Conservation (phyloP, 1,140 invertebrate species). For the Whitmania pigra region DNA sequence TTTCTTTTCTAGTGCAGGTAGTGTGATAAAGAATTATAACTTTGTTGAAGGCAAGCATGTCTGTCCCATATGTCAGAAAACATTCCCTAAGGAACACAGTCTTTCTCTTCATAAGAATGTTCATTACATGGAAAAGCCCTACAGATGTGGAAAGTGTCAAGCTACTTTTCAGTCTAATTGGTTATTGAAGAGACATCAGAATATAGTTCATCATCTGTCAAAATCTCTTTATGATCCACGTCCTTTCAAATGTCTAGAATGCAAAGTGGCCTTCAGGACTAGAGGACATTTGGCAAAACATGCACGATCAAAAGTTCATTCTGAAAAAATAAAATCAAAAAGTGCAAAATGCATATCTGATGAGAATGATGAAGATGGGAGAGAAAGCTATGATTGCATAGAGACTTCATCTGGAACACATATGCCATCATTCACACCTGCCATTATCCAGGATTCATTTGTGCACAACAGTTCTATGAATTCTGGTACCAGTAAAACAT, state of each 20-base stretch:
- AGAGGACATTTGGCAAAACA: conserved; percentile 92
- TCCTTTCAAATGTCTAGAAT: conserved; percentile 85
- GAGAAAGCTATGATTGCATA: too few relatives aligned
- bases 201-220: conserved; percentile 57
- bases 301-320: conserved; percentile 87
- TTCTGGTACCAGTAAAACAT: too few relatives aligned
- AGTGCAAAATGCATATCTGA: too few relatives aligned
- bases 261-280: conserved; percentile 87
- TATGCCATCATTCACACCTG: too few relatives aligned
- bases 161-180: conserved; percentile 80
- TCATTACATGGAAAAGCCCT: conserved; percentile 84
- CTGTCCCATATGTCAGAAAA: conserved; percentile 77
- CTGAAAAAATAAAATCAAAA: conserved; percentile 54
- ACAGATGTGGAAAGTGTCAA: conserved; percentile 62
- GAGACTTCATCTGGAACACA: too few relatives aligned
- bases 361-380: too few relatives aligned
- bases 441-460: too few relatives aligned
- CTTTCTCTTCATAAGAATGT: conserved; percentile 83
- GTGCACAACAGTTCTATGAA: too few relatives aligned
- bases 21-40: background rate
- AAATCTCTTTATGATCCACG: conserved; percentile 69
- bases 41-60: conserved; percentile 58
- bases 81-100: conserved; percentile 76
- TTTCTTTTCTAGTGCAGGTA: too few relatives aligned
- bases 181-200: conserved; percentile 50